Conservation (phyloP, 1,140 invertebrate species). For the Pissodes strobi region DNA sequence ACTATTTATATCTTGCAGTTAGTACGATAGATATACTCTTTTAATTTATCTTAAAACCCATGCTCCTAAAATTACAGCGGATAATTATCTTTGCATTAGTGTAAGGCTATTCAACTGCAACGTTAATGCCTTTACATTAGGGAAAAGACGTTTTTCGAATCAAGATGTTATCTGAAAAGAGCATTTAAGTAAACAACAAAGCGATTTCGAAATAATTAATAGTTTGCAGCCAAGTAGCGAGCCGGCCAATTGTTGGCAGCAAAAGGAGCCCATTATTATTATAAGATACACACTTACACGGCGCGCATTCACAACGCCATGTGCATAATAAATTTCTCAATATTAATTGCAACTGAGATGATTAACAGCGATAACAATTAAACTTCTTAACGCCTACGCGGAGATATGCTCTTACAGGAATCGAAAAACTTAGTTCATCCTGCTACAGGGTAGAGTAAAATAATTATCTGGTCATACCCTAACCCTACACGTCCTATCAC, state of each 20-base stretch:
- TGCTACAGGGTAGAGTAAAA: background rate
- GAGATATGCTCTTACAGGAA: background rate
- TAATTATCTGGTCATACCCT: too few relatives aligned
- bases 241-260: conserved; percentile 18
- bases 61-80: too few relatives aligned
- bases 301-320: conserved; percentile 19
- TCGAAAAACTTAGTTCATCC: background rate
- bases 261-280: conserved; percentile 20
- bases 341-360: conserved; percentile 20
- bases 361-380: conserved; percentile 26
- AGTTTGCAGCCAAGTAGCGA: conserved; percentile 18
- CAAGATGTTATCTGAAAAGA: conserved; percentile 11
- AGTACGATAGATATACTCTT: too few relatives aligned
- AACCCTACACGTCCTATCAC: too few relatives aligned
- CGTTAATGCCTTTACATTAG: too few relatives aligned
- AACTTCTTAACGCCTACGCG: conserved; percentile 21
- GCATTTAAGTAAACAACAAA: conserved; percentile 23
- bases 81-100: too few relatives aligned
- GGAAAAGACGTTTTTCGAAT: background rate
- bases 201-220: conserved; percentile 23
- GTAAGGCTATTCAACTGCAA: too few relatives aligned
- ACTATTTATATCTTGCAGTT: too few relatives aligned
- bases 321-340: conserved; percentile 22
- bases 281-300: conserved; percentile 12
- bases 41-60: too few relatives aligned